phyloP scores from a whole-genome alignment of 1,140 invertebrate genomes.

The Aphelinus atriplicis region DNA sequence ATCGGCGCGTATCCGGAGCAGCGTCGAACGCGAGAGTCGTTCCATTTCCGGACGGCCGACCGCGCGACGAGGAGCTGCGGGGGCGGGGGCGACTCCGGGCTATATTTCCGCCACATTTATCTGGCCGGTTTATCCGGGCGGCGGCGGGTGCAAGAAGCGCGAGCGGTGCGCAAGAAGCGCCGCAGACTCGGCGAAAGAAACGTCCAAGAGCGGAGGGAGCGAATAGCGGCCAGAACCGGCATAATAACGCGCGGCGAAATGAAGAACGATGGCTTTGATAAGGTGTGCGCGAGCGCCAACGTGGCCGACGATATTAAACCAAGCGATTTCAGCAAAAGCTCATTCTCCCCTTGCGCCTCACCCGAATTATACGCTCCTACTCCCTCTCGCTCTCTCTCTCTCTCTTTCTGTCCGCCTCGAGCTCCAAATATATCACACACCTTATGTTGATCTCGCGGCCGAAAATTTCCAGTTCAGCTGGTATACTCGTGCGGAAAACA shows the following conservation, averaged over 20 bases:
- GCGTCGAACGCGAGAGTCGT: conserved; percentile 61
- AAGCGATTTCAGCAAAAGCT: conserved; percentile 5
- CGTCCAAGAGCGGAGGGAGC: not conserved
- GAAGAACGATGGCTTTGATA: conserved; percentile 24
- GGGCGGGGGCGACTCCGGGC: conserved; percentile 48
- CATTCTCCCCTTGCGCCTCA: not conserved
- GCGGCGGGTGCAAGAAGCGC: not conserved
- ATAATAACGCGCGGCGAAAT: conserved; percentile 35
- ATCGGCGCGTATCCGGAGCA: conserved; percentile 63
- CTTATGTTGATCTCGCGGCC: too few species aligned
- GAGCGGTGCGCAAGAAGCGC: not conserved
- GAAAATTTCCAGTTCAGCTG: too few species aligned
- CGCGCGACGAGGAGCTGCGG: conserved; percentile 44
- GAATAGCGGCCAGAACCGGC: conserved; percentile 29
- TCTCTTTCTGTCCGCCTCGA: too few species aligned
- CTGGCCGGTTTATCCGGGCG: conserved; percentile 62
- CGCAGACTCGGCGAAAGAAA: not conserved
- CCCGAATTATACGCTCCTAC: too few species aligned
- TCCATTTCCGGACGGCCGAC: conserved; percentile 66
- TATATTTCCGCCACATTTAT: conserved; percentile 70
- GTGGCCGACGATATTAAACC: conserved; percentile 1
- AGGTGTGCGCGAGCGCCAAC: not conserved
- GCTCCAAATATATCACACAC: too few species aligned
- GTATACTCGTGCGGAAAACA: too few species aligned
- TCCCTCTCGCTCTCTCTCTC: too few species aligned